phyloP scores from a whole-genome alignment of 2,888 invertebrate genomes.

The Bombylius major region DNA sequence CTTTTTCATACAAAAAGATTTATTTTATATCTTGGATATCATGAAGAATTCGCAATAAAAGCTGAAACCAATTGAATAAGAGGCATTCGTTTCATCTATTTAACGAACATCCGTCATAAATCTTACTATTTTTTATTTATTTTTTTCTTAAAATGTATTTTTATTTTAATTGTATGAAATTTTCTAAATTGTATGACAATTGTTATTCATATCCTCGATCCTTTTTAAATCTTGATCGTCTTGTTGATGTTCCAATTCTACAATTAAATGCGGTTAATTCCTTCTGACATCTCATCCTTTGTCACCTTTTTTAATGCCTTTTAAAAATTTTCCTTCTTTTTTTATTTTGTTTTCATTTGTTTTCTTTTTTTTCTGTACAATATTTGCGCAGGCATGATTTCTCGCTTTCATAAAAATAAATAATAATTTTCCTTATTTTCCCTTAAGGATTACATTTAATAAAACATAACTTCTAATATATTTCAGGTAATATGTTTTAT shows the following conservation, averaged over 20 bases:
- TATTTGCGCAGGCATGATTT: background rate
- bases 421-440: background rate
- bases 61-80: too few relatives aligned
- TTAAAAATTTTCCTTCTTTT: background rate
- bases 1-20: too few relatives aligned
- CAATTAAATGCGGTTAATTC: constrained; percentile 2
- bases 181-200: too few relatives aligned
- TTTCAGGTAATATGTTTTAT: too few relatives aligned
- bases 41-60: background rate
- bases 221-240: background rate
- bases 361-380: background rate
- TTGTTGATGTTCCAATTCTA: constrained; percentile 2
- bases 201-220: background rate
- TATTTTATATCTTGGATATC: background rate
- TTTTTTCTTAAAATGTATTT: too few relatives aligned
- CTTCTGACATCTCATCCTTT: constrained; percentile 2
- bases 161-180: too few relatives aligned
- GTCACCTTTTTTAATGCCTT: background rate
- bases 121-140: too few relatives aligned
- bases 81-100: too few relatives aligned
- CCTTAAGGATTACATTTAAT: background rate
- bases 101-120: too few relatives aligned
- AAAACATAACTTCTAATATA: too few relatives aligned
- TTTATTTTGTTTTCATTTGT: background rate
- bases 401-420: background rate